Evolutionary conservation across 2,113 vertebrate genomes (phyloP).

Genomic region (Syngnathoides biaculeatus): DNA sequence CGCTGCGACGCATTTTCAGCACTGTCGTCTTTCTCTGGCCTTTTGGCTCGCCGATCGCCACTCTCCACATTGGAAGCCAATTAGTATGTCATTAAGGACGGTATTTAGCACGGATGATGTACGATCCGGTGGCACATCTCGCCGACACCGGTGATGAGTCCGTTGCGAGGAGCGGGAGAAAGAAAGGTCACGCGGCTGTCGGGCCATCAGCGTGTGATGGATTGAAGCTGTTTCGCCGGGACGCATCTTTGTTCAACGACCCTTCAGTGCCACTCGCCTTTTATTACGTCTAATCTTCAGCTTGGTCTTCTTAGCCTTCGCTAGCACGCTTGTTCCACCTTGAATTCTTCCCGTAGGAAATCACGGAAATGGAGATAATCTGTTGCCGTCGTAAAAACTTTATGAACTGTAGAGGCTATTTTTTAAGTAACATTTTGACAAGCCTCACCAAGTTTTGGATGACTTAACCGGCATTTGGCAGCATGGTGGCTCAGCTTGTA

Average conservation of each 20-base stretch:
- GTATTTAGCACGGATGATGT: neutral
- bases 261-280: neutral
- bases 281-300: neutral
- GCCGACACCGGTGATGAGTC: neutral
- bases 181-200: neutral
- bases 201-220: neutral
- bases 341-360: neutral
- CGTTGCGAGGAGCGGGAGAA: neutral
- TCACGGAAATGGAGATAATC: neutral
- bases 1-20: neutral
- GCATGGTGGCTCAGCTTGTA: no score
- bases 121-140: neutral
- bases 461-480: neutral
- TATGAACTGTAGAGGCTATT: neutral
- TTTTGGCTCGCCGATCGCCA: neutral
- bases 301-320: neutral
- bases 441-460: neutral
- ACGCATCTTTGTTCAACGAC: neutral
- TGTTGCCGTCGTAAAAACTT: neutral
- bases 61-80: neutral
- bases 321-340: neutral
- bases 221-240: neutral
- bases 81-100: neutral
- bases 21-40: neutral
- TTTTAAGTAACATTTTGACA: neutral